Base-by-base conservation (phyloP, 2,888 invertebrate genomes). In the Blera fallax region DNA sequence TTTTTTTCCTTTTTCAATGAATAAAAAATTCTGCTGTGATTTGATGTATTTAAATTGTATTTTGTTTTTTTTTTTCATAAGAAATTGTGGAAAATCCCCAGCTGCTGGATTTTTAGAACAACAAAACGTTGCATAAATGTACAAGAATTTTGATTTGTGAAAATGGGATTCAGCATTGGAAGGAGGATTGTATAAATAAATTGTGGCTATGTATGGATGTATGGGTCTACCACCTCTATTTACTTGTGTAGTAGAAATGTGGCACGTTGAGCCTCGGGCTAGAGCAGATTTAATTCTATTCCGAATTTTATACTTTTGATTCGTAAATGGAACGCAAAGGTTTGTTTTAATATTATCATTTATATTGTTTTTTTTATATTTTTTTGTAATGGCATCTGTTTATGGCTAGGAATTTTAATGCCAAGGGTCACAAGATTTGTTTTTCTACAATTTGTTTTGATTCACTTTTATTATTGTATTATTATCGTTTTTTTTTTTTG, bases 131-230 rank as follows among this genome's bases (percentile, higher is more conserved):
- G 80, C 69, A 83, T 69, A 82, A 83, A 81, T 67, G 62, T 69
- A 54, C 32, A 83, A 79, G 78, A 78, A 72, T 83, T 83, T 54
- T 83, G 83, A 73, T 83, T 83, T 83, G 79, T 83, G 83, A 73
- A 83, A 83, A 78, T 83, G 73, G 73, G 79, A 83, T 79, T 79
- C 67, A 32, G 62, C 73, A 29, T 58, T 72, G 60, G 82, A 69
- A 79, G 80, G 85, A 85, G 85, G 85, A 81, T 72, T 85, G 81
- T 85, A 85, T 85, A 85, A 85, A 85, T 85, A 84, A 24, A 84
- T 72, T 60, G 45, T 79, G 29, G 43, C 27, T 56, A 29, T 40
- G 69, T 34, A 21, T 40, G 69, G 27, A 21, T 37, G 34, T 48
- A 27, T 18, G 58, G 27, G 29, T 34, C 10, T 50, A 14, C 64